phyloP scores from a whole-genome alignment of 2,888 invertebrate species.

The Dermolepida albohirtum region DNA sequence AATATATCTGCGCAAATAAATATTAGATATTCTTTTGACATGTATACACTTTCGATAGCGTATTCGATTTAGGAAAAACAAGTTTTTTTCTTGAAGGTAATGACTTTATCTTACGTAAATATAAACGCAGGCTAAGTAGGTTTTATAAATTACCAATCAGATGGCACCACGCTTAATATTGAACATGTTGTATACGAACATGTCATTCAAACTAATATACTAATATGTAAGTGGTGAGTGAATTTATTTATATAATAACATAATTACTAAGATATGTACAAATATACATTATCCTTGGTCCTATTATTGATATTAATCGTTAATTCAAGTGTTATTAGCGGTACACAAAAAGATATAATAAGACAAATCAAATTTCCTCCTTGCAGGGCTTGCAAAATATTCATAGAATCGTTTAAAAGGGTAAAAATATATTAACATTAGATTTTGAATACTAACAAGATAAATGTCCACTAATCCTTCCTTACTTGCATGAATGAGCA shows the following conservation, averaged over 20 bases:
- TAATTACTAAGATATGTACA: conserved; percentile 12
- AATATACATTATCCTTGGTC: conserved; percentile 8
- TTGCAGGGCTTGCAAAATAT: conserved; percentile 81
- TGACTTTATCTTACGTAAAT: too few relatives aligned
- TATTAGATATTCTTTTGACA: too few relatives aligned
- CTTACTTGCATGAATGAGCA: background rate
- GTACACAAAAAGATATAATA: conserved; percentile 54
- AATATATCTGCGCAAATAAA: too few relatives aligned
- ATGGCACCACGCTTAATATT: conserved; percentile 18
- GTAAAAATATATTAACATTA: conserved; percentile 48
- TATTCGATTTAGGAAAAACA: too few relatives aligned
- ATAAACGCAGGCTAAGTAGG: too few relatives aligned
- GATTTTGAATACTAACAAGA: background rate
- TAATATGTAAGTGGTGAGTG: too few relatives aligned
- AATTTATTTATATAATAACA: background rate
- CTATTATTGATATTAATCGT: conserved; percentile 8
- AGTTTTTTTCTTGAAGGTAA: too few relatives aligned
- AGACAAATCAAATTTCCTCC: conserved; percentile 73
- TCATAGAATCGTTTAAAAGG: conserved; percentile 81
- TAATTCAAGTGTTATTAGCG: conserved; percentile 11
- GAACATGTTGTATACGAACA: too few relatives aligned
- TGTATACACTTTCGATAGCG: too few relatives aligned
- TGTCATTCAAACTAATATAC: too few relatives aligned
- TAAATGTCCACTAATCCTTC: conserved; percentile 8
- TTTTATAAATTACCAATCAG: conserved; percentile 15